A percentile compares a stretch with the other conserved stretches of the same genome.
Conservation (phyloP, 2,888 invertebrate species). For the Watsonalla cultraria region DNA sequence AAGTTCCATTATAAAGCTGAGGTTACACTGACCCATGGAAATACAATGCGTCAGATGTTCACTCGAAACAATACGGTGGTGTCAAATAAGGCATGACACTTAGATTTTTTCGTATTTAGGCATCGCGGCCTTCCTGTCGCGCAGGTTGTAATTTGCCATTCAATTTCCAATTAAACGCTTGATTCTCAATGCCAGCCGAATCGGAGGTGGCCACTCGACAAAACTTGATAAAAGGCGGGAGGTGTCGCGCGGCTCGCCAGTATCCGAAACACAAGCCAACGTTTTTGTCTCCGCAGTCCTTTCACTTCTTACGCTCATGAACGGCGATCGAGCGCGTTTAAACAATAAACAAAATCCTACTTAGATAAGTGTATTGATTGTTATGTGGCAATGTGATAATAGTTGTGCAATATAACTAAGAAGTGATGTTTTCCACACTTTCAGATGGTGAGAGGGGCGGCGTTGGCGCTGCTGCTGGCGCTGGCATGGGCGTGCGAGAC, state of each 20-base stretch:
- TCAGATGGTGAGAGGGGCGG: slow-evolving; percentile 79
- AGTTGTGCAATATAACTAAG: slow-evolving; percentile 44
- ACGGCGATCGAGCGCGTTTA: slow-evolving; percentile 43
- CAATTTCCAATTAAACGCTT: slow-evolving; percentile 77
- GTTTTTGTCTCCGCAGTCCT: slow-evolving; percentile 70
- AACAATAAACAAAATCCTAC: slow-evolving; percentile 56
- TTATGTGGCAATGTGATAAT: slow-evolving; percentile 26
- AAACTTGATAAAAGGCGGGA: slow-evolving; percentile 73
- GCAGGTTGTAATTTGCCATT: slow-evolving; percentile 65
- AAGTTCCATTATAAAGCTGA: slow-evolving; percentile 41
- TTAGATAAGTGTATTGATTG: slow-evolving; percentile 67
- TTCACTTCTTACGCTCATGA: slow-evolving; percentile 72
- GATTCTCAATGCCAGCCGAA: slow-evolving; percentile 73
- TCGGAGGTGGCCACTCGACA: slow-evolving; percentile 63
- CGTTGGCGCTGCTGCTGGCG: slow-evolving; percentile 68
- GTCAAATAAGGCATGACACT: slow-evolving; percentile 42
- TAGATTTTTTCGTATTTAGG: slow-evolving; percentile 59
- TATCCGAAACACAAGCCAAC: slow-evolving; percentile 56
- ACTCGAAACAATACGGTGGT: slow-evolving; percentile 29
- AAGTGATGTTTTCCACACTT: slow-evolving; percentile 62
- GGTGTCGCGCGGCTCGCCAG: slow-evolving; percentile 66
- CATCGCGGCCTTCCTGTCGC: slow-evolving; percentile 68
- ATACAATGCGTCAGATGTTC: slow-evolving; percentile 26
- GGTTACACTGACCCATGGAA: slow-evolving; percentile 23
- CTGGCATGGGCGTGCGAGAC: slow-evolving; percentile 63